Conservation (phyloP, 2,113 vertebrate genomes). For the Antechinus stuartii region DNA sequence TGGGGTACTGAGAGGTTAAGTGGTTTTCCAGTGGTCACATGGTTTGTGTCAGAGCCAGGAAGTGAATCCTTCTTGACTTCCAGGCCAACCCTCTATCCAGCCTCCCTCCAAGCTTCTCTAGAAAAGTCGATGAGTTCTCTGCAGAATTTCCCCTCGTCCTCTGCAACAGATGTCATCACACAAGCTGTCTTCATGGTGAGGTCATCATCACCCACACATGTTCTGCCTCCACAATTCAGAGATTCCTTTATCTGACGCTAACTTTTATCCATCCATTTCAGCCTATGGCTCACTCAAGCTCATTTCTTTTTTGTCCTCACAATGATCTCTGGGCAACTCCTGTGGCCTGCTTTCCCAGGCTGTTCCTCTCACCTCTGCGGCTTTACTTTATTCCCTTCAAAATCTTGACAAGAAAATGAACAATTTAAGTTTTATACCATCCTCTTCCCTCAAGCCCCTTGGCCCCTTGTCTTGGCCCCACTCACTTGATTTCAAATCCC, state of each 20-base stretch:
- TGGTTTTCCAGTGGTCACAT: neutral
- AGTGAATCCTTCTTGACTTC: neutral
- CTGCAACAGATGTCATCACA: neutral
- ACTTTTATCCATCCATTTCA: neutral
- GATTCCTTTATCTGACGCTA: neutral
- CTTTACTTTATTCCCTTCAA: neutral
- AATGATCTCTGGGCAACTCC: neutral
- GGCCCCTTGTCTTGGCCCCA: neutral
- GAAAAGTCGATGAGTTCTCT: neutral
- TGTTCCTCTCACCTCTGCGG: neutral
- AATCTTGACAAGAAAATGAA: neutral
- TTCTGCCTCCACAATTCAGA: neutral
- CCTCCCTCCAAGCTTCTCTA: neutral
- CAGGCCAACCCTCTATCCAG: neutral
- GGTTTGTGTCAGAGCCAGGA: neutral
- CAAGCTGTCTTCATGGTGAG: neutral
- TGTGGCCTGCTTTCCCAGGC: neutral
- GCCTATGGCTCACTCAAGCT: neutral
- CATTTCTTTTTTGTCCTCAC: neutral
- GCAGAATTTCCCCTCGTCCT: neutral
- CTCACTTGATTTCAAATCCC: neutral
- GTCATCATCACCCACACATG: neutral
- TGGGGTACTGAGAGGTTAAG: neutral
- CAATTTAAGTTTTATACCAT: neutral
- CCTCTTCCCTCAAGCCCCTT: neutral